Base-by-base conservation (phyloP, 2,113 vertebrate genomes). In the Daphoenositta chrysoptera region DNA sequence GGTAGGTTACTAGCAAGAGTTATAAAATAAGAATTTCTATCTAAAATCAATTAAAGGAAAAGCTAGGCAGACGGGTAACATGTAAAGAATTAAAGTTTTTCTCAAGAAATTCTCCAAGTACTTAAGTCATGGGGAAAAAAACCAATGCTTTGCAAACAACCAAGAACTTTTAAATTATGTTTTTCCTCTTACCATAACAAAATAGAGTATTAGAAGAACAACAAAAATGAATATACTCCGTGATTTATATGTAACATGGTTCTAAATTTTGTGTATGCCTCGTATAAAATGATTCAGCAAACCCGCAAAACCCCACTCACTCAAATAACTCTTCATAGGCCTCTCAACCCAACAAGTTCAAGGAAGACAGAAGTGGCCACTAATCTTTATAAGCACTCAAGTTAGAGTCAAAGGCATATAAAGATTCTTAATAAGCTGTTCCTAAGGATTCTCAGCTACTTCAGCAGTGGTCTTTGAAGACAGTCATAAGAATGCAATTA, bases 221-320 rank as follows among this genome's bases (percentile, higher is more conserved):
- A 88, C 63, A 10, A 45, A 70, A 80, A 83, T 54, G 5, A 91
- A 77, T n/a, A 56, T n/a, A 77, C 13, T 63, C 9, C 40, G 18
- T 54, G 11, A 7, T 65, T 87, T 90, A 83, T 60, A 73, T 26
- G 45, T 44, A 80, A 82, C 13, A 84, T 5, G 5, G 47, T 27
- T 90, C 16, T 87, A 76, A 80, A 89, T 85, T 96, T 93, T 83
- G 24, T 54, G 95, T 92, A 78, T 44, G n/a, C 15, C 5, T 91
- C 24, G 61, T 6, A 80, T 71, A 76, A 95, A 91, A 71, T 73
- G 35, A 76, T 73, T 85, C 69, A 83, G 37, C 57, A 94, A 90
- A 91, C 20, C 23, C 56, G 11, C 31, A 48, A 93, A 91, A 80
- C 6, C 31, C 54, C 24, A 83, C 19, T 42, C 63, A 75, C 33